These are phyloP conservation scores for Chloroceryle inda DNA, from an alignment of 2,797 vertebrate genomes.

Conservation along the genomic window DNA sequence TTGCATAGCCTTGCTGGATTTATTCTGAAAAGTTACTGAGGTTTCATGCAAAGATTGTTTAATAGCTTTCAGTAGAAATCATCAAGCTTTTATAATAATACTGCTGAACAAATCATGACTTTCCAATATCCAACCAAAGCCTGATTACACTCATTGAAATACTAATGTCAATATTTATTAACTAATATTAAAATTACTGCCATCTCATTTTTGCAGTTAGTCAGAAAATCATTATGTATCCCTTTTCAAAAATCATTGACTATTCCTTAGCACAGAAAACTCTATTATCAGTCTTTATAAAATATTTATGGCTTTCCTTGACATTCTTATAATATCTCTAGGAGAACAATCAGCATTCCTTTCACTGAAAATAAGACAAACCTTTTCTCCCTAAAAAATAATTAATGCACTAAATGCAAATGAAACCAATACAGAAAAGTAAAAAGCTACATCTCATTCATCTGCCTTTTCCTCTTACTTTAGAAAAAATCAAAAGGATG, in stretches of 20 bases:
- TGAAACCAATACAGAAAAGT: not conserved
- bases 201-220: conserved; percentile 44
- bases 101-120: conserved; percentile 21
- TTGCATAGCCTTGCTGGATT: not conserved
- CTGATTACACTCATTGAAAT: conserved; percentile 53
- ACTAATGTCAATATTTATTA: conserved; percentile 67
- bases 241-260: conserved; percentile 44
- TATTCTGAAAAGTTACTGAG: conserved; percentile 10
- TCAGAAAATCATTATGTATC: conserved; percentile 58
- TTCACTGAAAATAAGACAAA: conserved; percentile 54
- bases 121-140: not conserved
- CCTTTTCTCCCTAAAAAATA: conserved; percentile 19
- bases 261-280: conserved; percentile 60
- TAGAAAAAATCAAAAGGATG: not conserved
- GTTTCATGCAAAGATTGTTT: not conserved
- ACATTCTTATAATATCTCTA: conserved; percentile 49
- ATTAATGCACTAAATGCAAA: conserved; percentile 11
- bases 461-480: not conserved
- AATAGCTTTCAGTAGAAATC: conserved; percentile 19
- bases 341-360: conserved; percentile 50
- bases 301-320: conserved; percentile 63
- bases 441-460: not conserved
- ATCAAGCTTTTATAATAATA: conserved; percentile 5
- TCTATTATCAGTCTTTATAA: conserved; percentile 64
- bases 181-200: conserved; percentile 44